Evolutionary conservation across 2,113 vertebrate genomes (phyloP).

Genomic region (Gorilla gorilla): DNA sequence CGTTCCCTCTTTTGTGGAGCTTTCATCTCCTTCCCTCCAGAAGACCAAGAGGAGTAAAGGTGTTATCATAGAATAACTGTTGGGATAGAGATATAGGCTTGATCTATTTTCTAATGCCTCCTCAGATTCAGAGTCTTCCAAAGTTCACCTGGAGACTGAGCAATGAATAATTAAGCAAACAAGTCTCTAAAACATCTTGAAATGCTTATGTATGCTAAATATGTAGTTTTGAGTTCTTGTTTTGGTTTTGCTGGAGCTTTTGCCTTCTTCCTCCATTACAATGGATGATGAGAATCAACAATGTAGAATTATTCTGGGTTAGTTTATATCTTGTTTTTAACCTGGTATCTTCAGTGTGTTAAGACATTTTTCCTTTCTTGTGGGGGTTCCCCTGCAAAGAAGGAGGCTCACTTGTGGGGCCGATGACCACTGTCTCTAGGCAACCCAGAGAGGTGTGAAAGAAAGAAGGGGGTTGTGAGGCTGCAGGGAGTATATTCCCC

Average conservation of each 20-base stretch:
- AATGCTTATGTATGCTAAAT: not conserved
- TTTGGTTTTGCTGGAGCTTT: constrained; percentile 12
- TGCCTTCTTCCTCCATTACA: not conserved
- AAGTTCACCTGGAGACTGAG: not conserved
- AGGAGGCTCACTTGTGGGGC: not conserved
- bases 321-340: not conserved
- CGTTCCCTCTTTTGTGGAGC: not conserved
- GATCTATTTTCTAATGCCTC: not conserved
- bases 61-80: not conserved
- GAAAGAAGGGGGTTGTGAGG: not conserved
- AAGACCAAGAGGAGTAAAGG: not conserved
- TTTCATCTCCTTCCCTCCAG: not conserved
- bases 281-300: not conserved
- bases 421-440: not conserved
- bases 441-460: not conserved
- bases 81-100: not conserved
- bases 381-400: not conserved
- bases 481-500: no score
- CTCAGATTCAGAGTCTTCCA: not conserved
- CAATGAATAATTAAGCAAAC: not conserved
- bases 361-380: not conserved
- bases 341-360: not conserved
- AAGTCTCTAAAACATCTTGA: not conserved
- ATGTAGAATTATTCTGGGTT: not conserved
- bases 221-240: not conserved